Base-by-base conservation (phyloP, 2,888 invertebrate species). In the Junonia oenone region DNA sequence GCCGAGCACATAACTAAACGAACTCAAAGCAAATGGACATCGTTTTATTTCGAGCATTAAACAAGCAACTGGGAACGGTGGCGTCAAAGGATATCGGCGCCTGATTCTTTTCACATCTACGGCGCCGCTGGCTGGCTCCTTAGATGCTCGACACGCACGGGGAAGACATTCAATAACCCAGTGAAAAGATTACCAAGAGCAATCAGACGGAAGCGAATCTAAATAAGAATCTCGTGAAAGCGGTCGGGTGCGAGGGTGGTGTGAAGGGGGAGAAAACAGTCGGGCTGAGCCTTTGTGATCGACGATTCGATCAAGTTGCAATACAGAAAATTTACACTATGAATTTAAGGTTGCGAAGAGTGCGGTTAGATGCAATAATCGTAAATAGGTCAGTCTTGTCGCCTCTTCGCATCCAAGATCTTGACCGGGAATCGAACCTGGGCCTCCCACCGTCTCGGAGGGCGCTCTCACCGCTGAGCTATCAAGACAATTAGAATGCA, bases 201-300 rank as follows among this genome's bases (percentile, higher is more conserved):
- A 89, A 90, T 90, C 90, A 90, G 88, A 87, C 87, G 89, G 88
- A 90, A 89, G 90, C 88, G 87, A 89, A 90, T 90, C 90, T 90
- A 90, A 90, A 90, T 90, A 90, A 89, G 89, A 90, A 90, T 90
- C 90, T 90, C 84, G 83, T 81, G 83, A 82, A 87, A 84, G 83
- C 82, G 83, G 80, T 77, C 76, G 81, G 81, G 75, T 72, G 76
- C 71, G 75, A 74, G 78, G 75, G 76, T 74, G 74, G 71, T 67
- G 68, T 45, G 52, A 69, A 71, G 70, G 72, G 71, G 79, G 70
- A 74, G 72, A 75, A 81, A 87, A 85, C 85, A 84, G 81, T 82
- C 77, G 81, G 76, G 76, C 76, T 72, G 72, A 72, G 75, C 76
- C 78, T 87, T 87, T 86, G 86, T 86, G 82, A 84, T 83, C 78